Evolutionary conservation across 2,888 invertebrate species (phyloP), one percentile per base, ranked within the genome.

Genomic region (Stegana nigrithorax): DNA sequence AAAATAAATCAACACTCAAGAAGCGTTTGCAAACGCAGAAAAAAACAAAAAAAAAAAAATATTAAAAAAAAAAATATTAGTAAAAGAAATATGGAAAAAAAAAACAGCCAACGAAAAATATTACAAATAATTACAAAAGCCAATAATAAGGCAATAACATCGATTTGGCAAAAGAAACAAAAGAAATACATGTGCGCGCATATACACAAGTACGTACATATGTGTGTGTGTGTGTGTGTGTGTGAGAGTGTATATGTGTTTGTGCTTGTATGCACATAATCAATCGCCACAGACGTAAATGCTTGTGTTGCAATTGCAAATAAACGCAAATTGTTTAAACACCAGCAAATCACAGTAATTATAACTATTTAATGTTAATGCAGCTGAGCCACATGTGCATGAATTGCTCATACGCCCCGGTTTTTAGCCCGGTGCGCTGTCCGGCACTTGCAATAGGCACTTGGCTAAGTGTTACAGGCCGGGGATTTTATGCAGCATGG

Each of bases 1-100:
- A 64, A 67, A 68, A 68, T 65, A 26, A 55, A 55, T 27, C 32
- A 32, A 19, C 32, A 21, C n/a, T 62, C 62, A 66, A 59, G 64
- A 68, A 64, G 62, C 60, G 63, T 61, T 60, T 60, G 62, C 60
- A 66, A 67, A 64, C 55, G 47, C 17, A 50, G 26, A 26, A 57
- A 57, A 39, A 29, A 53, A 42, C 58, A 62, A 42, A 19, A 6
- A 44, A 44, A 44, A 14, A 25, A 27, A 51, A 14, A 27, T 27
- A 51, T 51, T 51, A 27, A 27, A 29, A 29, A 51, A 29, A 51
- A 55, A 55, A 36, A 50, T n/a, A n/a, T n/a, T n/a, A n/a, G n/a
- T n/a, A 50, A 50, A 50, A 44, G 17, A 2, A n/a, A 50, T n/a
- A 50, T 21, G 7, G 19, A n/a, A 26, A 51, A 25, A n/a, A 27